Percentiles rank a stretch among this genome's conserved stretches.
Conservation (phyloP, 2,888 invertebrate species). For the Conops quadrifasciatus region DNA sequence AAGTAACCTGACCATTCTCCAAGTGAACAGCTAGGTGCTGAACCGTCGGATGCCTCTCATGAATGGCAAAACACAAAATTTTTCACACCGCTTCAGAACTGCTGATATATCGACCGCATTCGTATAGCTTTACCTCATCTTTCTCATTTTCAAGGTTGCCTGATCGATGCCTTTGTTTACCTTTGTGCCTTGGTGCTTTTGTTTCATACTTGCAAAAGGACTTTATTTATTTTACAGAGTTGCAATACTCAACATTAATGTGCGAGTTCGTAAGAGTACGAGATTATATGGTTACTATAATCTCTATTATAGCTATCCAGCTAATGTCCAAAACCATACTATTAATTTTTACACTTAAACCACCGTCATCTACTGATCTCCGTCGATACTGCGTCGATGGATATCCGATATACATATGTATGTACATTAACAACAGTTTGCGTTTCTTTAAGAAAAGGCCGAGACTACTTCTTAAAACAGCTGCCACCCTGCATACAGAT, state of each 20-base stretch:
- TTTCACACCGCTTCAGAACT: slow-evolving; percentile 33
- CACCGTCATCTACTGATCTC: background rate
- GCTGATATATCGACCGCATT: slow-evolving; percentile 32
- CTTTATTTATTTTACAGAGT: slow-evolving; percentile 24
- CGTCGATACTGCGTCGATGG: background rate
- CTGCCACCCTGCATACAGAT: background rate
- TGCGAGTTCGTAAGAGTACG: slow-evolving; percentile 17
- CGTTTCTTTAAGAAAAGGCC: background rate
- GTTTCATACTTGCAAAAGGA: slow-evolving; percentile 30
- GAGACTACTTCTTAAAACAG: background rate
- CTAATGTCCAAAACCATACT: slow-evolving; percentile 18
- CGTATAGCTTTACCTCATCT: slow-evolving; percentile 29
- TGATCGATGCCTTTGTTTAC: slow-evolving; percentile 24
- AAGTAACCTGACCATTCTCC: slow-evolving; percentile 22
- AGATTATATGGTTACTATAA: slow-evolving; percentile 26
- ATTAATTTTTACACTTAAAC: background rate
- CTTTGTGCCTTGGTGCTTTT: too few species aligned
- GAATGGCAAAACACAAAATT: slow-evolving; percentile 29
- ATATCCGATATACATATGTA: too few species aligned
- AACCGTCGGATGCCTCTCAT: slow-evolving; percentile 25
- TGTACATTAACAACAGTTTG: background rate
- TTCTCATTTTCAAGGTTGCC: slow-evolving; percentile 10
- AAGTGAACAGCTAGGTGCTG: slow-evolving; percentile 29
- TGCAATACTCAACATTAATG: slow-evolving; percentile 27
- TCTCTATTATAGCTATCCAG: too few species aligned